Evolutionary conservation across 2,113 vertebrate genomes (phyloP).

Genomic region (Pteropus alecto): DNA sequence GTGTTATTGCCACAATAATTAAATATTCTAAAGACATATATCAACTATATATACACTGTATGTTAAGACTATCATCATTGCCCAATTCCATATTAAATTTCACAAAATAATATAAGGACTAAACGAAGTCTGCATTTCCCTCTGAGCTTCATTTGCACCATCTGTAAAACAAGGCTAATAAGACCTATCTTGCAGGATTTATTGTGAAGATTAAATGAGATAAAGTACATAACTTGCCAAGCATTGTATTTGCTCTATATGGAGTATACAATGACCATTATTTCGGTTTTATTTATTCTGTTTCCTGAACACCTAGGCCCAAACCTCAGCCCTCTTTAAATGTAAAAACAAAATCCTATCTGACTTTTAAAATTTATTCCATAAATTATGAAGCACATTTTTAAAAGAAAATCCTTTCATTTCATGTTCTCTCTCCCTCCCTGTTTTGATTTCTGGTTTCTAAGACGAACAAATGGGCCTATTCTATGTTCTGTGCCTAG

Average conservation of each 20-base stretch:
- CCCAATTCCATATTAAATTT: not conserved
- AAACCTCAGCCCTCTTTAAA: not conserved
- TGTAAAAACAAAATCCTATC: not conserved
- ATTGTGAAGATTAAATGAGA: not conserved
- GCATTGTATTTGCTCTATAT: not conserved
- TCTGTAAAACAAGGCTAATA: not conserved
- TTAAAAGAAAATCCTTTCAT: not conserved
- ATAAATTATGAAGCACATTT: not conserved
- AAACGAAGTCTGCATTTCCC: not conserved
- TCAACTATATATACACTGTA: not conserved
- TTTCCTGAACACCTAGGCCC: not conserved
- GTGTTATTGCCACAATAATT: not conserved
- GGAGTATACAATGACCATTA: not conserved
- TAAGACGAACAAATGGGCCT: not conserved
- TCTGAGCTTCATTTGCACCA: not conserved
- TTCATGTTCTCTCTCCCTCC: not conserved
- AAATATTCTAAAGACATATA: constrained; percentile 1
- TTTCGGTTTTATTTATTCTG: not conserved
- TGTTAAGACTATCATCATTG: not conserved
- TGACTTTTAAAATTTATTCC: not conserved
- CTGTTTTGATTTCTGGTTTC: not conserved
- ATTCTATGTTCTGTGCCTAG: not conserved
- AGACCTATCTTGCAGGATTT: not conserved
- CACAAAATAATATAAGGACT: not conserved
- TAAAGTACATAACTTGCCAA: not conserved